These are phyloP conservation scores for Torymus auratus DNA, from an alignment of 2,888 invertebrate species.

Conservation along the genomic window DNA sequence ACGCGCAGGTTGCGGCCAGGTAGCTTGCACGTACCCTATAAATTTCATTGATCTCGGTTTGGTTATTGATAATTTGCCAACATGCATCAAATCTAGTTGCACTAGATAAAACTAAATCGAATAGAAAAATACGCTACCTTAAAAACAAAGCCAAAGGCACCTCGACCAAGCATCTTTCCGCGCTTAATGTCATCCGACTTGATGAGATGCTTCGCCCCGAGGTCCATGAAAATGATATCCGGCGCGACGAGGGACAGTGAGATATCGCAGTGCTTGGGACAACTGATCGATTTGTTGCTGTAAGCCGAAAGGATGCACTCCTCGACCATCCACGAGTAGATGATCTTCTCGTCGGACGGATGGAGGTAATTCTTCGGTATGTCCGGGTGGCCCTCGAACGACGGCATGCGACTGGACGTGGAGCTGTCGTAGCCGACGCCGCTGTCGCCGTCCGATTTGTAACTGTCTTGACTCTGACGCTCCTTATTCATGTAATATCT, in stretches of 20 bases:
- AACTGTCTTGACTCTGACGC: slow-evolving; percentile 82
- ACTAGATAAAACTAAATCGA: background rate
- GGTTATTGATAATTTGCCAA: background rate
- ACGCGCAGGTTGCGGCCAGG: slow-evolving; percentile 79
- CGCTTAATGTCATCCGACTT: slow-evolving; percentile 89
- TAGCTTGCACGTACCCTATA: slow-evolving; percentile 81
- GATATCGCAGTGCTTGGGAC: slow-evolving; percentile 88
- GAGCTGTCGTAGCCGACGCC: slow-evolving; percentile 88
- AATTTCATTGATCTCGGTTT: background rate
- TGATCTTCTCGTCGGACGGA: slow-evolving; percentile 69
- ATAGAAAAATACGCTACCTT: slow-evolving; percentile 71
- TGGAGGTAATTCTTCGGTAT: slow-evolving; percentile 73
- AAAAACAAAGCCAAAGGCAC: slow-evolving; percentile 98
- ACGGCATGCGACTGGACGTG: slow-evolving; percentile 89
- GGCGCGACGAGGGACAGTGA: slow-evolving; percentile 91
- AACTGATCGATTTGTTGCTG: slow-evolving; percentile 84
- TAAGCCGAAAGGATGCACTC: slow-evolving; percentile 95
- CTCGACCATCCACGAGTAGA: slow-evolving; percentile 94
- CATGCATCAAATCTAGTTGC: background rate
- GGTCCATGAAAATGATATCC: slow-evolving; percentile 94
- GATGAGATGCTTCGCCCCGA: slow-evolving; percentile 89
- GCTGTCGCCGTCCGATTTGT: slow-evolving; percentile 90
- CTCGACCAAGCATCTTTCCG: slow-evolving; percentile 90
- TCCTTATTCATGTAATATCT: slow-evolving; percentile 70
- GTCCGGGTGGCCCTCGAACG: slow-evolving; percentile 86